These are phyloP conservation scores for Pseudomyrmex sp. DNA, from an alignment of 1,140 invertebrate genomes.

Conservation along the genomic window DNA sequence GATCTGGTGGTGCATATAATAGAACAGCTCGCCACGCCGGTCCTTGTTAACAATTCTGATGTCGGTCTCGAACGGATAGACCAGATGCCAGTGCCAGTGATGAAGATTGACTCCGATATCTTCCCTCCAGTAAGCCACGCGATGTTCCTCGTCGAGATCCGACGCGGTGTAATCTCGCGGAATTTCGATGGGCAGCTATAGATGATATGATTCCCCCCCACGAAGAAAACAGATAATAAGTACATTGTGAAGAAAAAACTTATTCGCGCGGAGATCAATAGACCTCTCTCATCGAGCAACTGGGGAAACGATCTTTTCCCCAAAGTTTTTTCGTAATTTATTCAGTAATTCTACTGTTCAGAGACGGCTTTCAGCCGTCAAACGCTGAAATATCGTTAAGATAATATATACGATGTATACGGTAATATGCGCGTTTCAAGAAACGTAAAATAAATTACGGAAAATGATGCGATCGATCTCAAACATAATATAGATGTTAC, in stretches of 20 bases:
- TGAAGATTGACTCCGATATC: slow-evolving; percentile 88
- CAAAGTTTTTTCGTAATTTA: slow-evolving; percentile 19
- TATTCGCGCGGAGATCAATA: background rate
- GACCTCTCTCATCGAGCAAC: background rate
- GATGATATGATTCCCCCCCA: slow-evolving; percentile 58
- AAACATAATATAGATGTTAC: background rate
- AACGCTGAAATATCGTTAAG: background rate
- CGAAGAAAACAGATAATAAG: background rate
- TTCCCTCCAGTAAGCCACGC: slow-evolving; percentile 87
- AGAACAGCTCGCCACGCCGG: slow-evolving; percentile 87
- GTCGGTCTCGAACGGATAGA: slow-evolving; percentile 90
- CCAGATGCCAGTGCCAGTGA: slow-evolving; percentile 95
- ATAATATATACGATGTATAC: background rate
- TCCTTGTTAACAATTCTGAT: slow-evolving; percentile 85
- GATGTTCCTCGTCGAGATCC: slow-evolving; percentile 90
- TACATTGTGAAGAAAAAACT: background rate
- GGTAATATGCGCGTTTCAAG: background rate
- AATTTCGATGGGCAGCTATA: slow-evolving; percentile 88
- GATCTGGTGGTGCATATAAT: slow-evolving; percentile 88
- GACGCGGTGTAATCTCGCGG: slow-evolving; percentile 91
- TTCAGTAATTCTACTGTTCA: background rate
- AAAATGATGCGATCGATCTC: background rate
- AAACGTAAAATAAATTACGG: slow-evolving; percentile 26
- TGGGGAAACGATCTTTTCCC: background rate
- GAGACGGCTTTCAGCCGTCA: background rate